Conservation (phyloP, 2,113 vertebrate species). For the Motacilla tschutschensis region DNA sequence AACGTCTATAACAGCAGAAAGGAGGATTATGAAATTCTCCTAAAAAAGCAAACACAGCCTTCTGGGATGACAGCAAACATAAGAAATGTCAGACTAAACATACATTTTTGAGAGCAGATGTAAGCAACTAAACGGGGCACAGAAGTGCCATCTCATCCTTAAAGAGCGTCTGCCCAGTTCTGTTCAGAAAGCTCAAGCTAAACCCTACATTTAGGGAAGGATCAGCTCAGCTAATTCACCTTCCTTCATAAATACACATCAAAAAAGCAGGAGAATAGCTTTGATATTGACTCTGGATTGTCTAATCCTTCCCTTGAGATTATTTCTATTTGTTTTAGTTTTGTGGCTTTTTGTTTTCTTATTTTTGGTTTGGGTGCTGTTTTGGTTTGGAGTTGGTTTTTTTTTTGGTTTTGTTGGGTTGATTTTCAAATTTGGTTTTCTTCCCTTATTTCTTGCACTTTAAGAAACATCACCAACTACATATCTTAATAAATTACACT, state of each 20-base stretch:
- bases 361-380: background rate
- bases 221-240: background rate
- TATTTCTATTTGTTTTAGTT: background rate
- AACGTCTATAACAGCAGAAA: background rate
- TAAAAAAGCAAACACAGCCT: slow-evolving; percentile 22
- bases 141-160: slow-evolving; percentile 11
- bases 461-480: background rate
- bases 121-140: slow-evolving; percentile 5
- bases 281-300: background rate
- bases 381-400: background rate
- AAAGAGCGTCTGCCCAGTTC: background rate
- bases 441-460: background rate
- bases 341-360: background rate
- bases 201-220: background rate
- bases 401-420: background rate
- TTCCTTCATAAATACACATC: background rate
- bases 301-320: background rate
- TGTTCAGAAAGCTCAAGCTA: background rate
- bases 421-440: background rate
- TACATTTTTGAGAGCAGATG: slow-evolving; percentile 47
- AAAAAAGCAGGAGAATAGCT: background rate
- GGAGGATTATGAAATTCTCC: slow-evolving; percentile 19
- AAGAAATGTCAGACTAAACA: slow-evolving; percentile 58
- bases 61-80: slow-evolving; percentile 35
- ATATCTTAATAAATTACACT: background rate